These are phyloP conservation scores for Pseudopleuronectes americanus DNA, from an alignment of 2,797 vertebrate species.

Conservation along the genomic window DNA sequence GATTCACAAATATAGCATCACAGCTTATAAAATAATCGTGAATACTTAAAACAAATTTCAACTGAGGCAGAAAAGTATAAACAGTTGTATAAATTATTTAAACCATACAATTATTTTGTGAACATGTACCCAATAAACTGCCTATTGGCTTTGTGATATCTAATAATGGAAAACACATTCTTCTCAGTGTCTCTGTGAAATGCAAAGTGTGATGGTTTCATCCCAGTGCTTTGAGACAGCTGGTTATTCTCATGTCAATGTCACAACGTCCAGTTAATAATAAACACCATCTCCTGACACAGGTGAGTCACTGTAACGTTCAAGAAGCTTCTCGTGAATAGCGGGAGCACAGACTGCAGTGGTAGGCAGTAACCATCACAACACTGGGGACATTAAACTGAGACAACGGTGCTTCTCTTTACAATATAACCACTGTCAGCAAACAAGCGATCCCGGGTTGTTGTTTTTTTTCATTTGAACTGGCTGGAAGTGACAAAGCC, in stretches of 20 bases:
- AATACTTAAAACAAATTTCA: no score
- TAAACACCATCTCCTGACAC: no score
- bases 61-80: neutral
- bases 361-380: constrained; percentile 29
- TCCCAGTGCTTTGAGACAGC: neutral
- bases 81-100: no score
- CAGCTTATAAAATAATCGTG: no score
- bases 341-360: constrained; percentile 45
- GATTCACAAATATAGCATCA: no score
- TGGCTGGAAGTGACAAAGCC: no score
- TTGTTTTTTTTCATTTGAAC: neutral
- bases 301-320: constrained; percentile 47
- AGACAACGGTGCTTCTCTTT: neutral
- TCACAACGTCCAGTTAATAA: neutral
- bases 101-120: neutral
- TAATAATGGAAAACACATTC: neutral
- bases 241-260: neutral
- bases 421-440: neutral
- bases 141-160: neutral
- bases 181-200: no score
- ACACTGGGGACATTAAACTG: neutral
- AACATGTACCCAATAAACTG: neutral
- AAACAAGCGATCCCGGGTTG: neutral
- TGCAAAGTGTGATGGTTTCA: neutral
- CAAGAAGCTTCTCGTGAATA: constrained; percentile 72